A percentile compares a stretch with the other conserved stretches of the same genome.
Conservation (phyloP, 2,888 invertebrate species). For the Troilus luridus region DNA sequence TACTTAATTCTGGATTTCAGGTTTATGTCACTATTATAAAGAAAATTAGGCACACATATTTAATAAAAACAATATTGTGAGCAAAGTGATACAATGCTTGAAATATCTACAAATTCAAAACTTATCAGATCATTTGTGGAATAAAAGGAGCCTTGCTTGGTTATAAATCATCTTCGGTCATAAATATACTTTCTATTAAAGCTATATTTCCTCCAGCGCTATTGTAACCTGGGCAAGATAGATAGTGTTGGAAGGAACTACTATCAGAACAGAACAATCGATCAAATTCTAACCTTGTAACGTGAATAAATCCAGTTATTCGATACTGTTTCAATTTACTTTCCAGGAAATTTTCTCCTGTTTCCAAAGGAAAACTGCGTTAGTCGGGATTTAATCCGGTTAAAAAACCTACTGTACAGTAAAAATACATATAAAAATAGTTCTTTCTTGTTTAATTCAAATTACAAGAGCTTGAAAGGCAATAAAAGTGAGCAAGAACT, state of each 20-base stretch:
- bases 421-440: no score
- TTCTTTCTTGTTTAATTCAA: no score
- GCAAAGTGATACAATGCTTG: neutral
- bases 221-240: neutral
- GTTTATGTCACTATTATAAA: no score
- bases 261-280: neutral
- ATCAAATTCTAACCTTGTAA: neutral
- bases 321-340: neutral
- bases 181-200: neutral
- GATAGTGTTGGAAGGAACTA: neutral
- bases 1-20: no score
- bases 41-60: no score
- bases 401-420: no score
- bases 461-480: no score
- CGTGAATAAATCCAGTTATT: neutral
- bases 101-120: neutral
- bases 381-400: no score
- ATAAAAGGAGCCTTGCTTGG: neutral
- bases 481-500: no score
- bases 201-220: neutral
- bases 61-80: neutral
- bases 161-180: neutral
- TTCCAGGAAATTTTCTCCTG: neutral
- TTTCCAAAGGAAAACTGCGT: no score
- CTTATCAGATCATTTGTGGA: neutral